Evolutionary conservation across 2,888 invertebrate species (phyloP), one percentile per base, ranked within the genome.

Genomic region (Clivina fossor): DNA sequence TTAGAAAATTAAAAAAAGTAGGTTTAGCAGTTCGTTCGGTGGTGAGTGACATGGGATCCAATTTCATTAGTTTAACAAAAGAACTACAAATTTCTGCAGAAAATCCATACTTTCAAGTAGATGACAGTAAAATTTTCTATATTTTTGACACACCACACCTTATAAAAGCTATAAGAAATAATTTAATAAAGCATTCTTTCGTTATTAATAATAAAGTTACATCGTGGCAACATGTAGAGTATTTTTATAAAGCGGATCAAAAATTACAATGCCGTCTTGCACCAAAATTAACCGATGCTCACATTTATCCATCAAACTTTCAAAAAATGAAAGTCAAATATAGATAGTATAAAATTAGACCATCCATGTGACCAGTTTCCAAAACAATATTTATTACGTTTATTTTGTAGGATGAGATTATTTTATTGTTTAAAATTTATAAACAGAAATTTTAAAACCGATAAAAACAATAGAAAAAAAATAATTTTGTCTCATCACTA

Each of bases 281-380:
- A 24, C 57, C 57, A 28, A 61, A 62, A 51, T 38, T 62, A 11
- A 58, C 63, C 1, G 55, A 63, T 33, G 13, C 56, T 19, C 64
- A 64, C 54, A 49, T 64, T 5, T 37, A 44, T 53, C 62, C 60
- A 43, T 57, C 50, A 9, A 61, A 49, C 33, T 62, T 64, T 49
- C 54, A 63, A 46, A 64, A 60, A 46, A 62, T 62, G 61, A 59
- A 58, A 24, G 63, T 64, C 8, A 61, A 60, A 20, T 49, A 53
- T 33, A n/a, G n/a, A n/a, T n/a, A n/a, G n/a, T n/a, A n/a, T n/a
- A n/a, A n/a, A n/a, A n/a, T n/a, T n/a, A n/a, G n/a, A n/a, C n/a
- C n/a, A n/a, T n/a, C n/a, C n/a, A n/a, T n/a, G n/a, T n/a, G n/a
- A n/a, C n/a, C n/a, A n/a, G n/a, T n/a, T n/a, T n/a, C n/a, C n/a